phyloP scores from a whole-genome alignment of 2,113 vertebrate genomes.

The Callionymus lyra region DNA sequence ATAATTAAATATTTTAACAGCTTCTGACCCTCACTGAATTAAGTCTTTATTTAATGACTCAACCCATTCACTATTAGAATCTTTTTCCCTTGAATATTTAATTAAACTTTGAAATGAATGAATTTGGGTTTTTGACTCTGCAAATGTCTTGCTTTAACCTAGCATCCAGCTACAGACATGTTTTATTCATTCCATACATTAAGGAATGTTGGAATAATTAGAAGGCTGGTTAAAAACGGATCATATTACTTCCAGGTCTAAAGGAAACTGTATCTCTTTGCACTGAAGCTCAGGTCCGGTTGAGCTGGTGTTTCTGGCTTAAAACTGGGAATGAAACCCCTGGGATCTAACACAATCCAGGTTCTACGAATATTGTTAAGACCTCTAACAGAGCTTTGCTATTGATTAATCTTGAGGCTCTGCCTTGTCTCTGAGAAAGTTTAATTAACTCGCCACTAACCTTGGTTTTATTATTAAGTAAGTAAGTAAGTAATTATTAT shows the following conservation, averaged over 20 bases:
- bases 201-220: not conserved
- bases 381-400: too few relatives aligned
- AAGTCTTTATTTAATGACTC: too few relatives aligned
- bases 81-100: too few relatives aligned
- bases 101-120: not conserved
- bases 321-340: slow-evolving; percentile 7
- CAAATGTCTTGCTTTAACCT: not conserved
- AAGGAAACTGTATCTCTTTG: slow-evolving; percentile 39
- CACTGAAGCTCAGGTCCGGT: slow-evolving; percentile 2
- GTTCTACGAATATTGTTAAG: not conserved
- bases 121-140: too few relatives aligned
- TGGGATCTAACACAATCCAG: not conserved
- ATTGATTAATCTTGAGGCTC: too few relatives aligned
- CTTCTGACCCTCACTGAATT: too few relatives aligned
- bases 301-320: slow-evolving; percentile 1
- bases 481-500: too few relatives aligned
- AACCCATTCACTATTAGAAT: too few relatives aligned
- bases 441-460: too few relatives aligned
- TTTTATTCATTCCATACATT: slow-evolving; percentile 37
- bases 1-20: not conserved
- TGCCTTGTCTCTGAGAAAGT: too few relatives aligned
- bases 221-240: not conserved
- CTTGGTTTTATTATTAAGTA: not conserved
- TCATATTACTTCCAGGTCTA: slow-evolving; percentile 39
- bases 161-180: slow-evolving; percentile 26